Percentiles rank a stretch among this genome's conserved stretches.
Evolutionary conservation across 1,140 invertebrate species (phyloP).

Genomic region (Galleria mellonella): DNA sequence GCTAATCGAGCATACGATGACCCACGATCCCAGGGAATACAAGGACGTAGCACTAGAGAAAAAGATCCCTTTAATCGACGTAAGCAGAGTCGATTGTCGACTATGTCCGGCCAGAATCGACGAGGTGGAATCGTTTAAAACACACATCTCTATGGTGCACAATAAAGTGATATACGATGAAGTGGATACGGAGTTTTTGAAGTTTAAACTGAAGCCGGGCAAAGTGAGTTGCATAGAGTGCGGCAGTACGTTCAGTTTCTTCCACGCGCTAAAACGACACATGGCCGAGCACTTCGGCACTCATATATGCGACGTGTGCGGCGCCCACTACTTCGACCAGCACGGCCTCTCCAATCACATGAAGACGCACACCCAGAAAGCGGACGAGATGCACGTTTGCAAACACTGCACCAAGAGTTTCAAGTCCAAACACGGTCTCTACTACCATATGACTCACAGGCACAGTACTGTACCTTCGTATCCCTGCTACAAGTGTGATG

Average conservation of each 20-base stretch:
- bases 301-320: slow-evolving; percentile 14
- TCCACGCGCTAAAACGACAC: slow-evolving; percentile 10
- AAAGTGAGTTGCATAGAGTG: slow-evolving; percentile 9
- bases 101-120: slow-evolving; percentile 38
- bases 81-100: slow-evolving; percentile 45
- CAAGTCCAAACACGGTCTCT: slow-evolving; percentile 11
- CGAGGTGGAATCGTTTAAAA: slow-evolving; percentile 24
- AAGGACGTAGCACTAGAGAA: slow-evolving; percentile 25
- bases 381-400: background rate
- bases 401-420: slow-evolving; percentile 11
- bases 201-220: slow-evolving; percentile 3
- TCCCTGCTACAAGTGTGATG: slow-evolving; percentile 15
- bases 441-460: slow-evolving; percentile 6
- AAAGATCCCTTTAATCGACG: slow-evolving; percentile 47
- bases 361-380: slow-evolving; percentile 4
- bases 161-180: slow-evolving; percentile 5
- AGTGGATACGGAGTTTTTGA: slow-evolving; percentile 9
- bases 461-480: slow-evolving; percentile 7
- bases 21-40: slow-evolving; percentile 42
- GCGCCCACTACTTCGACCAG: slow-evolving; percentile 11
- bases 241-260: slow-evolving; percentile 1
- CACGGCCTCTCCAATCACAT: slow-evolving; percentile 4
- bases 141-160: slow-evolving; percentile 5
- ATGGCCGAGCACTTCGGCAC: slow-evolving; percentile 14
- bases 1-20: slow-evolving; percentile 42